A percentile compares a stretch with the other conserved stretches of the same genome.
Evolutionary conservation across 2,888 invertebrate species (phyloP).

Genomic region (Taphrorychus bicolor): DNA sequence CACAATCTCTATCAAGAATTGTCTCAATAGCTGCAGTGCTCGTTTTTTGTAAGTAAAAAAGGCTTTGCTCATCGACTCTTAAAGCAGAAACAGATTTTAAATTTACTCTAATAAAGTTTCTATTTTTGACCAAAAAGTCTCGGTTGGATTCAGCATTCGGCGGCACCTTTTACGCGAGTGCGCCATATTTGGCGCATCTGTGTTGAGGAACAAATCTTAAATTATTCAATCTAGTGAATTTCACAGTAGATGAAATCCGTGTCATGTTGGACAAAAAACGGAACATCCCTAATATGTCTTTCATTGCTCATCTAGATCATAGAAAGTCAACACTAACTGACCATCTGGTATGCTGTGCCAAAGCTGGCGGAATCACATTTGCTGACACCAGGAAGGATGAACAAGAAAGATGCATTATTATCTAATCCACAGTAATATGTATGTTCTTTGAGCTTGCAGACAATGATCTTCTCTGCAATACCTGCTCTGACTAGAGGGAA

Average conservation of each 20-base stretch:
- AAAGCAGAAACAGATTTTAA: no score
- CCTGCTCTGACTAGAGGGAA: constrained; percentile 88
- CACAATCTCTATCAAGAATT: no score
- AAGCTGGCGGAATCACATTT: constrained; percentile 98
- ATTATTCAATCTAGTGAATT: constrained; percentile 97
- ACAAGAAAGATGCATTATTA: constrained; percentile 99
- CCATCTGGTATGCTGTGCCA: constrained; percentile 96
- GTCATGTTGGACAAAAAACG: constrained; percentile 99
- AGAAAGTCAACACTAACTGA: constrained; percentile 99
- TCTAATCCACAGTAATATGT: constrained; percentile 99
- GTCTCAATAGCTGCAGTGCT: no score
- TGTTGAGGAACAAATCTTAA: constrained; percentile 74
- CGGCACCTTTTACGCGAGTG: constrained; percentile 87
- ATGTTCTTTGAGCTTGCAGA: constrained; percentile 98
- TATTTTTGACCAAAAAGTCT: no score
- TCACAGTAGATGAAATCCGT: constrained; percentile 99
- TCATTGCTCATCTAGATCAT: constrained; percentile 99
- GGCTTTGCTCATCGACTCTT: no score
- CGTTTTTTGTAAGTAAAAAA: no score
- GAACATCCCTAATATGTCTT: constrained; percentile 99
- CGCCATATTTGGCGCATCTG: constrained; percentile 88
- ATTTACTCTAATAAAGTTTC: no score
- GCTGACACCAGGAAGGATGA: constrained; percentile 99
- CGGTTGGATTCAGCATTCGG: no score
- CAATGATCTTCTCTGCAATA: constrained; percentile 94